Conservation (phyloP, 2,113 vertebrate species). For the Labeo rohita region DNA sequence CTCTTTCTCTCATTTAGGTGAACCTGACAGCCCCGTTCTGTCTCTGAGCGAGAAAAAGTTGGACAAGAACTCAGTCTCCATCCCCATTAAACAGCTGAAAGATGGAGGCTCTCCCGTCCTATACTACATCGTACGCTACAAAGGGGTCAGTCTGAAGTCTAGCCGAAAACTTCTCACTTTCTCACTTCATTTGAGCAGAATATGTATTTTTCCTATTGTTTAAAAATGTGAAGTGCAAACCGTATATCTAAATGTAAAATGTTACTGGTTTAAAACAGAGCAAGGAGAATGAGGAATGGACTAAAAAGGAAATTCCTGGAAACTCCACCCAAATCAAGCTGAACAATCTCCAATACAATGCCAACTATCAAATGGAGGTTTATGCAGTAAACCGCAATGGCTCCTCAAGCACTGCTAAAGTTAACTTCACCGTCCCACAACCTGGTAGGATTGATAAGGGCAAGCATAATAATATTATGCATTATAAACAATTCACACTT, state of each 20-base stretch:
- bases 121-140: conserved; percentile 68
- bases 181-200: background rate
- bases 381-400: conserved; percentile 71
- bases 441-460: conserved; percentile 34
- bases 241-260: background rate
- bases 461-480: background rate
- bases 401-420: conserved; percentile 61
- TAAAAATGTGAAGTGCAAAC: background rate
- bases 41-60: conserved; percentile 53
- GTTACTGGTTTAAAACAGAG: conserved; percentile 56
- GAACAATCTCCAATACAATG: conserved; percentile 65
- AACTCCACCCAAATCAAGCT: conserved; percentile 60
- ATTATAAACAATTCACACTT: background rate
- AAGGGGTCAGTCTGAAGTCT: conserved; percentile 59
- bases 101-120: conserved; percentile 65
- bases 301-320: conserved; percentile 53
- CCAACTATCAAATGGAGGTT: conserved; percentile 71
- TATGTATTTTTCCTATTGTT: background rate
- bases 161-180: background rate
- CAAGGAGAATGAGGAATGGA: conserved; percentile 65
- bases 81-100: conserved; percentile 65
- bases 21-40: conserved; percentile 72
- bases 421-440: conserved; percentile 69
- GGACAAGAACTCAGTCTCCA: conserved; percentile 65
- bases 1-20: conserved; percentile 62